Percentiles rank a stretch among this genome's conserved stretches.
Conservation (phyloP, 2,797 vertebrate genomes). For the Acanthurus lineatus region DNA sequence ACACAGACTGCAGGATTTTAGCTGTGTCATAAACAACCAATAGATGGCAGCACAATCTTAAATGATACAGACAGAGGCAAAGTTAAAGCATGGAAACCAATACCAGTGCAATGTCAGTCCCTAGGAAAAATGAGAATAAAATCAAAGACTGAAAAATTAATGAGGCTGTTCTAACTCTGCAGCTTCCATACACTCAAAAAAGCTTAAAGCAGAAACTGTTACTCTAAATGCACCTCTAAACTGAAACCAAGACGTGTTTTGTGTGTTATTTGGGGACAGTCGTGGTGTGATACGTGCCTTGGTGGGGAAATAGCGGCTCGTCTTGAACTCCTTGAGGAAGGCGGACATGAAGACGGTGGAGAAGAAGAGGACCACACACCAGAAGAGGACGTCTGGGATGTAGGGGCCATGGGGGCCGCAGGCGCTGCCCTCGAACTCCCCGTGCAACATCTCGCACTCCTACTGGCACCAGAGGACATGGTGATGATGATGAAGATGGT, state of each 20-base stretch:
- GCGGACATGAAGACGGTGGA: slow-evolving; percentile 95
- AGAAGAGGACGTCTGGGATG: slow-evolving; percentile 98
- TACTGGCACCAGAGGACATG: slow-evolving; percentile 75
- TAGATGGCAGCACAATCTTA: slow-evolving; percentile 59
- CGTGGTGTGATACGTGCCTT: slow-evolving; percentile 83
- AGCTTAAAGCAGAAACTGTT: not conserved
- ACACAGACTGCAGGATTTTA: slow-evolving; percentile 21
- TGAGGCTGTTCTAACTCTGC: slow-evolving; percentile 8
- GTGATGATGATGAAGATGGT: slow-evolving; percentile 1
- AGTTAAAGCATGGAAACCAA: not conserved
- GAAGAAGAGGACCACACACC: slow-evolving; percentile 98
- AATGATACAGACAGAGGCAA: not conserved
- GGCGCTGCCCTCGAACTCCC: slow-evolving; percentile 91
- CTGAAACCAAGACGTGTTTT: not conserved
- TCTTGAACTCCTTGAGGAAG: slow-evolving; percentile 98
- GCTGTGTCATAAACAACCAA: slow-evolving; percentile 32
- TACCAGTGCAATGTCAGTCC: not conserved
- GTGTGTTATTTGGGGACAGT: not conserved
- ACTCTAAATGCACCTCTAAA: not conserved
- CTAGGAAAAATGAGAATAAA: slow-evolving; percentile 8
- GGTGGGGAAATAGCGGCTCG: slow-evolving; percentile 97
- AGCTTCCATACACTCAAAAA: not conserved
- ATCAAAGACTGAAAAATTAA: not conserved
- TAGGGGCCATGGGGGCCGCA: slow-evolving; percentile 95
- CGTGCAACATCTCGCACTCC: slow-evolving; percentile 90